Base-by-base conservation (phyloP, 2,888 invertebrate genomes). In the Chesias legatella region DNA sequence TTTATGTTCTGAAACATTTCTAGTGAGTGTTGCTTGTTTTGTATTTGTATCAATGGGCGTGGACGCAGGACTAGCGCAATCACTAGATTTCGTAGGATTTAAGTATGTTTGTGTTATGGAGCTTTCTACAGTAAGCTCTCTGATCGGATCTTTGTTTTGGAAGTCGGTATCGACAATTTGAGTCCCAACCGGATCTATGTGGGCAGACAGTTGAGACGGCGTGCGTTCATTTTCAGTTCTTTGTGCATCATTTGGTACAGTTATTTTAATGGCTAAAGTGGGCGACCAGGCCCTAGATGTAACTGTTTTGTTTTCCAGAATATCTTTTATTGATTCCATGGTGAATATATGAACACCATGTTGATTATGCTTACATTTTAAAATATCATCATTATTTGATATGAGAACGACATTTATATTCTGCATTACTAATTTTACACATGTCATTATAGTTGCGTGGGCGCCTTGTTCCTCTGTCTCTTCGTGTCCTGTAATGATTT, bases 361-460 rank as follows among this genome's bases (percentile, higher is more conserved):
- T 8, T 24, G 10, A 10, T 17, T 26, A 4, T 10, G 10, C 38
- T 27, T 51, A 9, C 10, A 42, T n/a, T 17, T 34, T 1, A 47
- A 25, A 6, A 10, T 26, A 13, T 47, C 31, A 10, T 10, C 1
- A 13, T 47, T 21, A 17, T 31, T 39, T 7, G 50, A 28, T 21
- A 55, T 46, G 17, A 55, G 33, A 32, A 55, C 40, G 22, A 55
- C 55, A 42, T 47, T 7, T n/a, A 31, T 43, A 33, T 35, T 21
- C 10, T 31, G 20, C 1, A 24, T 25, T 6, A 41, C 46, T 11
- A 47, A 24, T 1, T 38, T 30, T 6, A 17, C 7, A 27, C 55
- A 50, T 7, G 55, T 58, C 46, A 31, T 24, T 21, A 39, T 47
- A 37, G 8, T 32, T 38, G 8, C 31, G 11, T 11, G 28, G 25